Evolutionary conservation across 1,140 invertebrate genomes (phyloP).

Genomic region (Batillaria attramentaria): DNA sequence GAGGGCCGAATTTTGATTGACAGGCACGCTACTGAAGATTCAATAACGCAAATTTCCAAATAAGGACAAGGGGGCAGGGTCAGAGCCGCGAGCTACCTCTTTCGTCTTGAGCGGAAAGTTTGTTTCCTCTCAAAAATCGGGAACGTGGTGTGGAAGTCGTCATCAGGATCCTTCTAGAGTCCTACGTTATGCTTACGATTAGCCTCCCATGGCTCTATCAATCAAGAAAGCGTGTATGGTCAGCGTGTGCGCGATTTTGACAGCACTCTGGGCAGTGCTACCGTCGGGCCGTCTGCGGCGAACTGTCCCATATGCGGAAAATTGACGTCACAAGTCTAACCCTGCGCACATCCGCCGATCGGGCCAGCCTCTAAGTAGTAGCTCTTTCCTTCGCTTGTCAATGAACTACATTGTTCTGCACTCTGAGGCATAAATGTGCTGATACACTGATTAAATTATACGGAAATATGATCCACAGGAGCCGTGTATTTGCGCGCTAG

Average conservation of each 20-base stretch:
- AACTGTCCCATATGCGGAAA: slow-evolving; percentile 38
- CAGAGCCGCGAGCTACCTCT: slow-evolving; percentile 7
- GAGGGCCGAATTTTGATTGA: slow-evolving; percentile 38
- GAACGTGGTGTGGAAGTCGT: neutral
- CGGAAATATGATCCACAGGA: neutral
- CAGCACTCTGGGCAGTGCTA: slow-evolving; percentile 1
- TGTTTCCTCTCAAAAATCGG: neutral
- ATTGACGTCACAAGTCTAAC: slow-evolving; percentile 33
- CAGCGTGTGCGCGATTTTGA: neutral
- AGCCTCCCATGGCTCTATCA: neutral
- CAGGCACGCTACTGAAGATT: slow-evolving; percentile 35
- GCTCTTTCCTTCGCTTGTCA: neutral
- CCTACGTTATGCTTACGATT: no score
- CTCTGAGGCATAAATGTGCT: no score
- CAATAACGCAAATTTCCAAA: slow-evolving; percentile 49
- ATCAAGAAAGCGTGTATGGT: neutral
- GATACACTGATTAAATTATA: neutral
- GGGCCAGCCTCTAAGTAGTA: slow-evolving; percentile 6
- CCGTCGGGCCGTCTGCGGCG: slow-evolving; percentile 17
- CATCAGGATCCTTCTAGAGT: no score
- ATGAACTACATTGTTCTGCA: slow-evolving; percentile 7
- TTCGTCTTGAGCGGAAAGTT: slow-evolving; percentile 1
- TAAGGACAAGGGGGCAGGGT: slow-evolving; percentile 43
- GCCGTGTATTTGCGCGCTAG: neutral
- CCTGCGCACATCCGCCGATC: slow-evolving; percentile 27